Evolutionary conservation across 2,113 vertebrate species (phyloP), one percentile per base, ranked within the genome.

Genomic region (Balaenoptera acutorostrata): DNA sequence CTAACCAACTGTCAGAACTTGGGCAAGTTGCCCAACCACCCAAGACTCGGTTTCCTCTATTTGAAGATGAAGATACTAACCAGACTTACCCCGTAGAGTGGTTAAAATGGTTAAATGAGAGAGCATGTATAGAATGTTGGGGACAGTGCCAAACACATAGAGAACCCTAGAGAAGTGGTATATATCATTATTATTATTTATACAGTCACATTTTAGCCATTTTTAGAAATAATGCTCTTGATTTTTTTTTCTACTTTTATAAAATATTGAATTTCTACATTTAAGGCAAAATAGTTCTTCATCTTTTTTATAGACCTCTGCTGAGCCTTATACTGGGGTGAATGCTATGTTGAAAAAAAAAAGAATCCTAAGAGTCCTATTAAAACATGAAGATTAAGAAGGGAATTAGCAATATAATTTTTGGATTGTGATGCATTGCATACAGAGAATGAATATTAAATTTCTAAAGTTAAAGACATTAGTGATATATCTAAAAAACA

Each of bases 301-400:
- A 83, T 41, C 49, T 63, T 75, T 23, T 92, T 96, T 69, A 49
- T 57, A 93, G 69, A 11, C 93, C 33, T 89, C 18, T 29, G 41
- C 12, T 74, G 69, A 96, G 27, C 6, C 55, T 88, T 82, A 49
- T 36, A 83, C 2, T 33, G 10, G 49, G 12, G 4, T 95, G 15
- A 95, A 72, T 81, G 36, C 23, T 77, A 33, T 68, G 2, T 6
- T 64, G 14, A 21, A 77, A 77, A 57, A 77, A 88, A 89, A 44
- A 39, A 29, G 31, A 93, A 93, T 33, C 6, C 31, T 61, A 1
- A 57, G 55, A 69, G 8, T 92, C 6, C 4, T 52, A 68, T 52
- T 92, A 90, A 93, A 92, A 91, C 15, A 68, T 74, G 21, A 96
- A 29, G 63, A 90, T 88, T 93, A 95, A 72, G 49, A 84, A 78